Evolutionary conservation across 2,113 vertebrate species (phyloP), one percentile per base, ranked within the genome.

Genomic region (Sapayoa aenigma): DNA sequence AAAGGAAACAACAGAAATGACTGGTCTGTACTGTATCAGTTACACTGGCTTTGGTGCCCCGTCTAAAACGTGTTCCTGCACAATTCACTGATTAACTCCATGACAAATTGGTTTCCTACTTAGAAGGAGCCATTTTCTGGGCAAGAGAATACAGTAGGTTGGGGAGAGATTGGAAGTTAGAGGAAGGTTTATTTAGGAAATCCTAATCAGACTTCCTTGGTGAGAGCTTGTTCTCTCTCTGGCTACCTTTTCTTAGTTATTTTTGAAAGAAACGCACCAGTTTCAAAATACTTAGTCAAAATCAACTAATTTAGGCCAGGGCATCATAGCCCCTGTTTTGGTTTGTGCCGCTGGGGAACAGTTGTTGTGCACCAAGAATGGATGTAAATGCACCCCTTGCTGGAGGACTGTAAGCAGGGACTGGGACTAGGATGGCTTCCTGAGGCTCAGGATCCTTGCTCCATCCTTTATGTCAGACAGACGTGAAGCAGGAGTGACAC

Each of bases 1-100:
- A 72, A 92, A 95, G 58, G 66, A 86, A 90, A 91, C 56, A 80
- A 47, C 50, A 95, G 80, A 81, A 90, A 62, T 56, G 15, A 68
- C 65, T 86, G 52, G 14, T 63, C 62, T 82, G 49, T 46, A 35
- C 75, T 92, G 44, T 93, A 91, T 95, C 68, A 0, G 68, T 96
- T 96, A 94, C 85, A 46, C 20, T 42, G 59, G 60, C 56, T 95
- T 94, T 84, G 68, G 72, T 90, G 59, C 59, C 85, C 50, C 50
- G 39, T 21, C 53, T 94, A 67, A 94, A 95, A 63, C 0, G 0
- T 63, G 56, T 66, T 89, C 44, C 79, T 7, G 2, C 79, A 91
- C 2, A 5, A 85, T 94, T 74, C 0, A 0, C 71, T 77, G 50
- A 84, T 90, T 96, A 93, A 90, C 55, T 83, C 56, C 68, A 60